These are phyloP conservation scores for Eupithecia dodoneata DNA, from an alignment of 2,888 invertebrate genomes.

Conservation along the genomic window DNA sequence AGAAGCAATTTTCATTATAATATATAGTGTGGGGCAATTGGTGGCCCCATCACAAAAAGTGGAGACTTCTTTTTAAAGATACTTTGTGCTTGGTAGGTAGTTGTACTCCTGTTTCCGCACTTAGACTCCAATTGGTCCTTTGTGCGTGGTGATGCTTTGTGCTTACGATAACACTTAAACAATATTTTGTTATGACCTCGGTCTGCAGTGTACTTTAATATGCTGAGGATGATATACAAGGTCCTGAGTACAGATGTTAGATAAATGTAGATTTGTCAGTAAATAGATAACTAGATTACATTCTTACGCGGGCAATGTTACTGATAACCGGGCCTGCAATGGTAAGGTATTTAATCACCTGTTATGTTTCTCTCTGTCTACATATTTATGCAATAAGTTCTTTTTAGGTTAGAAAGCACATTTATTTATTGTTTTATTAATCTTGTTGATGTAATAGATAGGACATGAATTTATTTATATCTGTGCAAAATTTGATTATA, in stretches of 20 bases:
- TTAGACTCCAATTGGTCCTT: no score
- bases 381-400: neutral
- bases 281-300: constrained; percentile 1
- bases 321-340: neutral
- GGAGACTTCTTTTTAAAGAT: neutral
- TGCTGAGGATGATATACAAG: neutral
- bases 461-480: neutral
- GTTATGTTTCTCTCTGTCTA: neutral
- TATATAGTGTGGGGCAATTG: neutral
- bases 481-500: neutral
- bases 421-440: neutral
- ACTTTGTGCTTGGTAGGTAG: neutral
- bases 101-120: no score
- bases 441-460: neutral
- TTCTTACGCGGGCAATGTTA: neutral
- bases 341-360: constrained; percentile 11
- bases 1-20: neutral
- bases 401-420: neutral
- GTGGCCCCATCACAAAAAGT: no score
- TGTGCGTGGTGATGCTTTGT: neutral
- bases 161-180: neutral
- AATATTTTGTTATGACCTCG: neutral
- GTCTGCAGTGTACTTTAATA: neutral
- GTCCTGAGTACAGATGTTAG: neutral
- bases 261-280: neutral